Evolutionary conservation across 1,140 invertebrate species (phyloP).

Genomic region (Centruroides sculpturatus): DNA sequence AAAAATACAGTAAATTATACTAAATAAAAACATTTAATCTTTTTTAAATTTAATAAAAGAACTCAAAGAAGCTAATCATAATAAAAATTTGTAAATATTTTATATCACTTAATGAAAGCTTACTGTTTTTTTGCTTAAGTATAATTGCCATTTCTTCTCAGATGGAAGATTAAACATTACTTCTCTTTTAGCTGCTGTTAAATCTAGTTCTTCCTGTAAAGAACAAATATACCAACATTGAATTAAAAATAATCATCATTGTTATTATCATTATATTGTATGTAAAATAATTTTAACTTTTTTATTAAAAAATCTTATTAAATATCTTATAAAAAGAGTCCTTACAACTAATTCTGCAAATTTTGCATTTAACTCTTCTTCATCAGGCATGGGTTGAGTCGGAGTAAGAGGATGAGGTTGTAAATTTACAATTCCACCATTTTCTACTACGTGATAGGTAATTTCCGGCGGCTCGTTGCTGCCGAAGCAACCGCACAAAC

Average conservation of each 20-base stretch:
- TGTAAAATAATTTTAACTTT: no score
- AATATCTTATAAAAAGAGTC: not conserved
- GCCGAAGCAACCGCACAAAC: constrained; percentile 26
- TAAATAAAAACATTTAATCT: not conserved
- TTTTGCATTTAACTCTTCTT: constrained; percentile 80
- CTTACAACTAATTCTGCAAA: constrained; percentile 82
- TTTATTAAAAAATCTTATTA: no score
- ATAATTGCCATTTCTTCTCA: constrained; percentile 96
- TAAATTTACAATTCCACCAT: constrained; percentile 63
- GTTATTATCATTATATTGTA: no score
- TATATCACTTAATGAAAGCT: constrained; percentile 11
- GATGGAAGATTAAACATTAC: constrained; percentile 77
- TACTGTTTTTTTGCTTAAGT: constrained; percentile 71
- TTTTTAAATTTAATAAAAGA: no score
- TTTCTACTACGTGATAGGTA: constrained; percentile 75
- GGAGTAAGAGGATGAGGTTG: constrained; percentile 57
- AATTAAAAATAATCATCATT: no score
- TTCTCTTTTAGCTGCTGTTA: constrained; percentile 76
- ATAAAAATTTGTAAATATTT: not conserved
- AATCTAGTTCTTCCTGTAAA: constrained; percentile 69
- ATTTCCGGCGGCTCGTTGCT: constrained; percentile 83
- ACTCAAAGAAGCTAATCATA: no score
- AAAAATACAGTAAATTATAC: not conserved
- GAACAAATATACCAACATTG: not conserved
- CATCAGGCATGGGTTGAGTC: constrained; percentile 77